These are phyloP conservation scores for Tetramorium parvispinum DNA, from an alignment of 1,140 invertebrate genomes.

Conservation along the genomic window DNA sequence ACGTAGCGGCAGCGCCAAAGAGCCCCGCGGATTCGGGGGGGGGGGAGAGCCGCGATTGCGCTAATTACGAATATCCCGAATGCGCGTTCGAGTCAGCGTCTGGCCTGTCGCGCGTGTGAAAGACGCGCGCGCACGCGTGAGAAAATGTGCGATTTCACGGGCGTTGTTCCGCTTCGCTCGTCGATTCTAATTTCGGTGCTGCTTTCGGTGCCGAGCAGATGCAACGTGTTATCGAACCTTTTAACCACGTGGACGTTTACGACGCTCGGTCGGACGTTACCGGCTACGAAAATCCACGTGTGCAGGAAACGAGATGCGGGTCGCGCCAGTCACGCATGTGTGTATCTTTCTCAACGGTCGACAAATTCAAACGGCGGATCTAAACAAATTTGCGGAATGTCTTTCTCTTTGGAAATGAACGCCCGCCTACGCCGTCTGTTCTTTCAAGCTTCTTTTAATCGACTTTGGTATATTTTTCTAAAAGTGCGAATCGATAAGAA, in stretches of 20 bases:
- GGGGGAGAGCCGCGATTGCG: background rate
- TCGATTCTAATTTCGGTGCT: conserved; percentile 65
- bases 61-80: background rate
- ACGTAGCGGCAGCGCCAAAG: background rate
- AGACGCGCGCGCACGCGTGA: conserved; percentile 23
- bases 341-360: conserved; percentile 59
- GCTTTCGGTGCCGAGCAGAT: conserved; percentile 70
- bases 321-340: conserved; percentile 76
- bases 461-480: background rate
- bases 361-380: conserved; percentile 31
- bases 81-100: background rate
- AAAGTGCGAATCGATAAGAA: background rate
- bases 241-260: conserved; percentile 78
- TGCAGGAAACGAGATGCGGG: conserved; percentile 82
- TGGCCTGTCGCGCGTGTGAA: background rate
- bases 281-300: conserved; percentile 78
- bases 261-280: conserved; percentile 53
- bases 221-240: conserved; percentile 78
- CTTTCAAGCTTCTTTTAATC: background rate
- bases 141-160: conserved; percentile 45
- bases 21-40: background rate
- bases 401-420: background rate
- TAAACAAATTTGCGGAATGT: conserved; percentile 33
- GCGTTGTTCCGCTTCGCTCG: conserved; percentile 35
- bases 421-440: background rate